Base-by-base conservation (phyloP, 2,113 vertebrate genomes). In the Phaethornis superciliosus region DNA sequence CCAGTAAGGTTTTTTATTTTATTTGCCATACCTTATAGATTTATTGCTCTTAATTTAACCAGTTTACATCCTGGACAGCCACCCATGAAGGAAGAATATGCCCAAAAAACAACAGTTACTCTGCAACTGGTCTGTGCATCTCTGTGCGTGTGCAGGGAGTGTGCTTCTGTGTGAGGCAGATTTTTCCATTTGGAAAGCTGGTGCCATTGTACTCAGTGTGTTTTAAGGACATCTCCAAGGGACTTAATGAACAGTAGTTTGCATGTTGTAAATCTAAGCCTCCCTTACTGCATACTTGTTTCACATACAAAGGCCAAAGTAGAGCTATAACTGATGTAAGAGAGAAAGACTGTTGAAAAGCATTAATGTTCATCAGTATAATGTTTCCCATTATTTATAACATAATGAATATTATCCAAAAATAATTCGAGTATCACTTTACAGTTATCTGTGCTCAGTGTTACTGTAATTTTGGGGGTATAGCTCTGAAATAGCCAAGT, bases 271-370 rank as follows among this genome's bases (percentile, higher is more conserved):
- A 94, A 86, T 86, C 46, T 69, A 37, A 58, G 28, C 12, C 9
- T 75, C 46, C 3, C 7, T 67, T 88, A 51, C 4, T 55, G 30
- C 64, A 28, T 47, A 37, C 20, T 74, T 88, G 79, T 68, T 90
- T 3, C 0, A 49, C 1, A 0, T 52, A 63, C 42, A 68, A 90
- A 88, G 72, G 64, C 23, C 77, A 75, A 0, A 0, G 40, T 8
- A 78, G 68, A 90, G 47, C 24, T 75, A 69, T 70, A 74, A 60
- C 32, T 72, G 49, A 76, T 72, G n/a, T 69, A 92, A 87, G 83
- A 93, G 82, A 37, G 79, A 83, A 93, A 83, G 89, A 71, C n/a
- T 51, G 37, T 15, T 68, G 62, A 87, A 88, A 87, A 72, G 72
- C 54, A 35, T 78, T 84, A 84, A 81, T 6, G 40, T 81, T 88